phyloP scores from a whole-genome alignment of 2,888 invertebrate species.

The Ephialtes manifestator region DNA sequence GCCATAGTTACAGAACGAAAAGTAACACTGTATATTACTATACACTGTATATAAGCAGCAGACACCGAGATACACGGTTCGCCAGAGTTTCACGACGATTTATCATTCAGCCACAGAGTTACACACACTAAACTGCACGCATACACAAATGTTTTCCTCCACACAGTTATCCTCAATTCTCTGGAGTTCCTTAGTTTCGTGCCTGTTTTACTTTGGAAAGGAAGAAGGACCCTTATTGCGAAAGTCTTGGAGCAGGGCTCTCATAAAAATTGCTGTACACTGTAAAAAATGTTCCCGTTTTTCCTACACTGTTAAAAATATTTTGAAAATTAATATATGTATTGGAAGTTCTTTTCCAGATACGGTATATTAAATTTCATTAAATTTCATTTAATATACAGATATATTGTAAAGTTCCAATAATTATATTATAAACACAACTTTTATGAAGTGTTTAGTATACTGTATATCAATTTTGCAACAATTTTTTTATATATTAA shows the following conservation, averaged over 20 bases:
- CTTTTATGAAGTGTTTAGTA: no score
- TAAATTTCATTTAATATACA: no score
- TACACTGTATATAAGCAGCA: conserved; percentile 49
- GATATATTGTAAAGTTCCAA: no score
- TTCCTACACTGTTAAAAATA: no score
- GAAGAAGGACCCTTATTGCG: not conserved
- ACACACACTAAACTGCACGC: not conserved
- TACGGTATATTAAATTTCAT: no score
- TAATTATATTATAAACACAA: no score
- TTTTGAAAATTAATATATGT: no score
- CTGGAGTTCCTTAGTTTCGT: not conserved
- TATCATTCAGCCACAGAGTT: conserved; percentile 73
- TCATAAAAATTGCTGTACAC: not conserved
- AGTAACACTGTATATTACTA: conserved; percentile 34
- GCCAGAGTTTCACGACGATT: conserved; percentile 76
- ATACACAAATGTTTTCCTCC: not conserved
- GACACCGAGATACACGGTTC: conserved; percentile 66
- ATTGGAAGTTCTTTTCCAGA: no score
- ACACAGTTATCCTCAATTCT: not conserved
- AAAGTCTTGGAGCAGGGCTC: not conserved
- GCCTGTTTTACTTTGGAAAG: not conserved
- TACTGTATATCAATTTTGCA: no score
- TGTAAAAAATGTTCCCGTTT: no score
- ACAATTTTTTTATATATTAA: no score
- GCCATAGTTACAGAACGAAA: conserved; percentile 70